A percentile compares a stretch with the other conserved stretches of the same genome.
phyloP scores from a whole-genome alignment of 2,888 invertebrate genomes.

The Artemia sp. region DNA sequence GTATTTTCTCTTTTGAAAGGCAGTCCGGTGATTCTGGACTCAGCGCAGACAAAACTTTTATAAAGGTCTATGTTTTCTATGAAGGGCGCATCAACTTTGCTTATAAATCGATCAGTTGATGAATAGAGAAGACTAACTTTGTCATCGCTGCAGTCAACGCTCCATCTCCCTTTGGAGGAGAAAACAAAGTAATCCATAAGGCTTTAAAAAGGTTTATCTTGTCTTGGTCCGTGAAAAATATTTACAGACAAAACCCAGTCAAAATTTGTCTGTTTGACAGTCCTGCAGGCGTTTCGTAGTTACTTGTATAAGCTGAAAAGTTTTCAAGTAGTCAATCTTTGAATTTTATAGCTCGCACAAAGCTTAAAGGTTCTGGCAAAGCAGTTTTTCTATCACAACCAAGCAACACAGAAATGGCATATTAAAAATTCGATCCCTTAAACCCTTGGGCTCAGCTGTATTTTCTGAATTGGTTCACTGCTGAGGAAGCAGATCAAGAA shows the following conservation, averaged over 20 bases:
- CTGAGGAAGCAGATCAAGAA: background rate
- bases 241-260: background rate
- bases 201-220: background rate
- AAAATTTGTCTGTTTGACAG: background rate
- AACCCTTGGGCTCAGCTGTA: background rate
- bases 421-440: no score
- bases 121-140: slow-evolving; percentile 1
- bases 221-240: background rate
- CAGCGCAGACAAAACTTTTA: background rate
- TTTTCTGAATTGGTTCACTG: slow-evolving; percentile 1
- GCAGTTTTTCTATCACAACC: no score
- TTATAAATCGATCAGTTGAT: background rate
- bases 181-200: slow-evolving; percentile 11
- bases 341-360: no score
- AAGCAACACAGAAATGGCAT: no score
- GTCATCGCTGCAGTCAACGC: background rate
- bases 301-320: no score
- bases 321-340: no score
- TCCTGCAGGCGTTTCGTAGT: no score
- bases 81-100: background rate
- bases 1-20: background rate
- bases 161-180: slow-evolving; percentile 4
- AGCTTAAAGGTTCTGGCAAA: no score
- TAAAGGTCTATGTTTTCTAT: background rate
- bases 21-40: background rate